Evolutionary conservation across 2,113 vertebrate genomes (phyloP).

Genomic region (Perccottus glenii): DNA sequence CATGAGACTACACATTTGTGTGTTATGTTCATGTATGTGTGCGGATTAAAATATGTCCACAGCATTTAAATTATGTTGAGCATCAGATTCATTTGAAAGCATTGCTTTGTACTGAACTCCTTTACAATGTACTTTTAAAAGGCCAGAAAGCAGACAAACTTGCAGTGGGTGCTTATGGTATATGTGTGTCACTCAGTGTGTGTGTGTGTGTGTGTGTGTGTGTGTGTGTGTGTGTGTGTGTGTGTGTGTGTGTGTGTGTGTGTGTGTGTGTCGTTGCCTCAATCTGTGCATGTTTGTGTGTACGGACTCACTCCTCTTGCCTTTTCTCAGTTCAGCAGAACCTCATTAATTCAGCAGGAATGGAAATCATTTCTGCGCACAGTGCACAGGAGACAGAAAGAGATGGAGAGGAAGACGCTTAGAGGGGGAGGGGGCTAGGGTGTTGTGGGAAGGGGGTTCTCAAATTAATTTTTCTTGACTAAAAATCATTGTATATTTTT

Average conservation of each 20-base stretch:
- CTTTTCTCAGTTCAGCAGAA: conserved; percentile 83
- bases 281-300: conserved; percentile 44
- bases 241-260: conserved; percentile 25
- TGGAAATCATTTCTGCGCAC: conserved; percentile 84
- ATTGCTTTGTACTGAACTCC: conserved; percentile 38
- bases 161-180: conserved; percentile 47
- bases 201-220: conserved; percentile 49
- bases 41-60: conserved; percentile 13
- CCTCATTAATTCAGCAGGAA: conserved; percentile 88
- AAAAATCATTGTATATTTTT: conserved; percentile 45
- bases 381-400: conserved; percentile 75
- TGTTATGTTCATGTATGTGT: conserved; percentile 12
- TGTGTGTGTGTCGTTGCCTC: conserved; percentile 23
- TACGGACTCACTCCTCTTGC: conserved; percentile 55
- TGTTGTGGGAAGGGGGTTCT: conserved; percentile 26
- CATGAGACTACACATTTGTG: conserved; percentile 57
- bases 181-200: conserved; percentile 36
- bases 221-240: conserved; percentile 5
- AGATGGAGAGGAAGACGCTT: conserved; percentile 67
- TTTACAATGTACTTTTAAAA: conserved; percentile 46
- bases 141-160: conserved; percentile 45
- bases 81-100: conserved; percentile 8
- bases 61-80: conserved; percentile 27
- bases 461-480: conserved; percentile 59
- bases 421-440: conserved; percentile 33